Evolutionary conservation across 2,797 vertebrate species (phyloP).

Genomic region (Pangasius macronema): DNA sequence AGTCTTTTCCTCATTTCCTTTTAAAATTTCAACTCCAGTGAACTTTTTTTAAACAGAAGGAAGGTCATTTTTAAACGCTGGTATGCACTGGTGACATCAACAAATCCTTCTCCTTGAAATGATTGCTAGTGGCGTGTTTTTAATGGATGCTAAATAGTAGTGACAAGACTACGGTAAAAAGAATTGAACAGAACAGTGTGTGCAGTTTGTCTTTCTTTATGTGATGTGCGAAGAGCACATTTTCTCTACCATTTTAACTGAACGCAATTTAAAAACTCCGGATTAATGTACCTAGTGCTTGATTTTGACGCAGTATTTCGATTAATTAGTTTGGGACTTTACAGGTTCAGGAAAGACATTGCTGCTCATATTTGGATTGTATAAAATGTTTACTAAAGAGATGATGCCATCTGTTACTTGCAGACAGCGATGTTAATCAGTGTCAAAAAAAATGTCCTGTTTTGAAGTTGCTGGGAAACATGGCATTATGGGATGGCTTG

Average conservation of each 20-base stretch:
- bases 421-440: constrained; percentile 18
- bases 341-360: neutral
- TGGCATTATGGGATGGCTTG: constrained; percentile 85
- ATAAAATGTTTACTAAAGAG: neutral
- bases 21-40: neutral
- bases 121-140: neutral
- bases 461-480: constrained; percentile 82
- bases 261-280: neutral
- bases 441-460: constrained; percentile 32
- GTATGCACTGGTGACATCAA: neutral
- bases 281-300: neutral
- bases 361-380: neutral
- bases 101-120: neutral
- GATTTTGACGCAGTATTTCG: neutral
- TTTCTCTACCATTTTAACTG: neutral
- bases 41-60: neutral
- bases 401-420: neutral
- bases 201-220: neutral
- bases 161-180: neutral
- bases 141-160: neutral
- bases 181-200: neutral
- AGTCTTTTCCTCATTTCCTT: neutral
- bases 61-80: neutral
- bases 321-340: neutral
- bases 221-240: neutral